phyloP scores from a whole-genome alignment of 2,888 invertebrate species.

The Mimas tiliae region DNA sequence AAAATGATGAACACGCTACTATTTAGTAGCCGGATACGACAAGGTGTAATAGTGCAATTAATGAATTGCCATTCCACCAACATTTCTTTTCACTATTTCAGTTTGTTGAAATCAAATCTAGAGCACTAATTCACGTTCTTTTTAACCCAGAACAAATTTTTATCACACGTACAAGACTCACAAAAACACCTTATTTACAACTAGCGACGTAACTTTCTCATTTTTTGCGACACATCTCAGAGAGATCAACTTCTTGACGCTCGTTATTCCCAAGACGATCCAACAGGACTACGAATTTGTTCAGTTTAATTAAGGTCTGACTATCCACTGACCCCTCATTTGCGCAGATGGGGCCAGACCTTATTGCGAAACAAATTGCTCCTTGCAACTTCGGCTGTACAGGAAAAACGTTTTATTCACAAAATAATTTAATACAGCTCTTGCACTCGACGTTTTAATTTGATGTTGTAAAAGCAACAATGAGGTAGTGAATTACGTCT shows the following conservation, averaged over 20 bases:
- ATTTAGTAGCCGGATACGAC: too few species aligned
- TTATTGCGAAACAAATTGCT: slow-evolving; percentile 76
- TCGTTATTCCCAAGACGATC: slow-evolving; percentile 39
- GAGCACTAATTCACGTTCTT: background rate
- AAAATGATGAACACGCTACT: too few species aligned
- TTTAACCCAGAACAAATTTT: background rate
- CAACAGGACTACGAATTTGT: slow-evolving; percentile 66
- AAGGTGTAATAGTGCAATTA: too few species aligned
- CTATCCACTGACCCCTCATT: slow-evolving; percentile 76
- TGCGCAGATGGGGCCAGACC: slow-evolving; percentile 72
- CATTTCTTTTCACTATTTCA: too few species aligned
- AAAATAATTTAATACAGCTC: background rate
- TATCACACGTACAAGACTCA: background rate
- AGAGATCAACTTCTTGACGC: slow-evolving; percentile 27
- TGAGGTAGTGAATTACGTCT: background rate
- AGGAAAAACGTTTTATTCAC: slow-evolving; percentile 45
- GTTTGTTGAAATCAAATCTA: slow-evolving; percentile 26
- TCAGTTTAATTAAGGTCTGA: slow-evolving; percentile 75
- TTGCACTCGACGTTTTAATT: slow-evolving; percentile 5
- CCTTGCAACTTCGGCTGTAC: slow-evolving; percentile 55
- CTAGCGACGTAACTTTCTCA: too few species aligned
- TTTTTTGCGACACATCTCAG: slow-evolving; percentile 29
- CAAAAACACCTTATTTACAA: background rate
- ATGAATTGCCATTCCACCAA: too few species aligned
- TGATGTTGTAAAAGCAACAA: background rate